Conservation (phyloP, 2,113 vertebrate genomes). For the Prionailurus bengalensis region DNA sequence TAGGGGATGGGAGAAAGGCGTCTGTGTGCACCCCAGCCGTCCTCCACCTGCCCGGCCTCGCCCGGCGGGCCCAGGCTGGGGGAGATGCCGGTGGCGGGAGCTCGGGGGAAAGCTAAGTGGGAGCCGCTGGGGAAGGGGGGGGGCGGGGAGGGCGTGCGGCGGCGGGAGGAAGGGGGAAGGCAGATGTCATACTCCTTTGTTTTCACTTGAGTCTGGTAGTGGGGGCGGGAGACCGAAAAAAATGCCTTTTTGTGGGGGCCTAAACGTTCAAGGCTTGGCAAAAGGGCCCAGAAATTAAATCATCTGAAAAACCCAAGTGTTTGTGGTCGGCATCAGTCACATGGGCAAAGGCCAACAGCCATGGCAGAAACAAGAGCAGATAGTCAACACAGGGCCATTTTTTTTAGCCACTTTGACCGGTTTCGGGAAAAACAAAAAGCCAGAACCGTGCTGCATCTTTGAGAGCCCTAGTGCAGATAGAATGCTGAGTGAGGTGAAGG, state of each 20-base stretch:
- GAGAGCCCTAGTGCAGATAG: not conserved
- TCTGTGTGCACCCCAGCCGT: not conserved
- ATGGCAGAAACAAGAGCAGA: conserved; percentile 43
- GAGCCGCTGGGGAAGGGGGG: not conserved
- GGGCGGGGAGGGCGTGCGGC: not conserved
- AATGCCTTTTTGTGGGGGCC: conserved; percentile 73
- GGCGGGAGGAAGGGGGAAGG: not conserved
- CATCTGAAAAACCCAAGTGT: conserved; percentile 68
- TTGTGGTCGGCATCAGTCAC: conserved; percentile 50
- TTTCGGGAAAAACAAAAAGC: conserved; percentile 29
- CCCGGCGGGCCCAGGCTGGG: not conserved
- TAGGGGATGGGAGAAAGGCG: not conserved
- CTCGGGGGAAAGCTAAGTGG: not conserved
- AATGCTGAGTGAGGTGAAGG: not conserved
- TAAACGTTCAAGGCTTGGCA: not conserved
- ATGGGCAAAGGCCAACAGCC: conserved; percentile 68
- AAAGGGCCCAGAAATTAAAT: conserved; percentile 42
- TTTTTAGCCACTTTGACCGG: not conserved
- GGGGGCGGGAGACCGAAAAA: conserved; percentile 71
- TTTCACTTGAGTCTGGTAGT: conserved; percentile 45
- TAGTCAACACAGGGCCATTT: conserved; percentile 39
- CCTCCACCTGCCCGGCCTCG: not conserved
- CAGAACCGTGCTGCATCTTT: not conserved
- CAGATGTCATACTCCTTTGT: conserved; percentile 77
- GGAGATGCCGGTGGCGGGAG: conserved; percentile 56